phyloP scores from a whole-genome alignment of 2,888 invertebrate species.

The Aphidius colemani region DNA sequence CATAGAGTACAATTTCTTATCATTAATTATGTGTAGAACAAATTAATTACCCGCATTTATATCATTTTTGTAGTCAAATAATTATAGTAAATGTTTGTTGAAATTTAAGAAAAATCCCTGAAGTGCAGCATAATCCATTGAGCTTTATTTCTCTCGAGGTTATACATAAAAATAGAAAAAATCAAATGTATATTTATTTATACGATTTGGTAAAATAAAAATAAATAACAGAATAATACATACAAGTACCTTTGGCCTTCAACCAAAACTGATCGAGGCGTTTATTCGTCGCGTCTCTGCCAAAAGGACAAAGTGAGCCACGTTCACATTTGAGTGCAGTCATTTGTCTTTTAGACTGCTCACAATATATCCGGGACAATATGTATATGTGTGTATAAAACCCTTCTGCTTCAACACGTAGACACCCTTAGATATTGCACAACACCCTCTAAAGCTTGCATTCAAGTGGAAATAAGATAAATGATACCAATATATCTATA shows the following conservation, averaged over 20 bases:
- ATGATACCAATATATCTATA: neutral
- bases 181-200: no score
- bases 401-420: slow-evolving; percentile 16
- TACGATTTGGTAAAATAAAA: neutral
- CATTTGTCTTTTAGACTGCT: slow-evolving; percentile 44
- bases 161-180: neutral
- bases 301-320: slow-evolving; percentile 50
- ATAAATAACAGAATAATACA: neutral
- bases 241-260: slow-evolving; percentile 3
- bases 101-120: no score
- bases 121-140: neutral
- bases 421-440: slow-evolving; percentile 13
- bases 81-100: no score
- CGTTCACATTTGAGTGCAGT: slow-evolving; percentile 45
- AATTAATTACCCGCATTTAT: no score
- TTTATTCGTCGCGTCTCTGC: slow-evolving; percentile 45
- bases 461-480: slow-evolving; percentile 11
- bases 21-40: no score
- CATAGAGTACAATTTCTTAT: no score
- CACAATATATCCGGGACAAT: slow-evolving; percentile 40
- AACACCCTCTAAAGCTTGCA: slow-evolving; percentile 6
- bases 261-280: slow-evolving; percentile 47
- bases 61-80: no score
- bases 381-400: slow-evolving; percentile 13
- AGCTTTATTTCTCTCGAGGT: neutral